Evolutionary conservation across 2,888 invertebrate species (phyloP), one percentile per base, ranked within the genome.

Genomic region (Cheilosia pagana): DNA sequence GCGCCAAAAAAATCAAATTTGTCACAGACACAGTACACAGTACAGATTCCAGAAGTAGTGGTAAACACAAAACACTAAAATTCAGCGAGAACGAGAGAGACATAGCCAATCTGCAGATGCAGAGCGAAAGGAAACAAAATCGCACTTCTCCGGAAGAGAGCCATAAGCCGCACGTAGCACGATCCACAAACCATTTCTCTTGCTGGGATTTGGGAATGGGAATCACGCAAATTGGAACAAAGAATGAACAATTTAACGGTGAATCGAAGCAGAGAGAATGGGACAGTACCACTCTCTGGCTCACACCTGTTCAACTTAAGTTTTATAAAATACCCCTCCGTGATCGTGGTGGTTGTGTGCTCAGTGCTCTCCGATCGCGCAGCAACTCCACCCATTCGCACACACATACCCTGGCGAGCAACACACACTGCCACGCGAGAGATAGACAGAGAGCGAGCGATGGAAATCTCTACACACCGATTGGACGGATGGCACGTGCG

Each of bases 401-500:
- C 48, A 57, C 62, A 57, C 59, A 70, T 21, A 41, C 25, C 21
- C 45, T 19, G 31, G 12, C 35, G 39, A 25, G 31, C 2, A 63
- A 48, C 35, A 28, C 23, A 31, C 31, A 41, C 45, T n/a, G n/a
- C n/a, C n/a, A n/a, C n/a, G n/a, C n/a, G n/a, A n/a, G 23, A 28
- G 55, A 21, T 59, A 82, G 63, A 62, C 19, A 75, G 48, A 63
- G 48, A 72, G 71, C 70, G 81, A 62, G 45, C 50, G 50, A 55
- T 25, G 55, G 50, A 79, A 86, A 86, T 81, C 81, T 81, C 76
- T 72, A 76, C 63, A 63, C 55, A 62, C 68, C 71, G 85, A 87
- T 87, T 87, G 87, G 87, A 72, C 79, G 87, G 81, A 65, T 81
- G 74, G 81, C 86, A 87, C 87, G 87, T 87, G 81, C 74, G 75